Percentiles rank a stretch among this genome's conserved stretches.
These are phyloP conservation scores for Camponotus floridanus DNA, from an alignment of 1,140 invertebrate genomes.

Conservation along the genomic window DNA sequence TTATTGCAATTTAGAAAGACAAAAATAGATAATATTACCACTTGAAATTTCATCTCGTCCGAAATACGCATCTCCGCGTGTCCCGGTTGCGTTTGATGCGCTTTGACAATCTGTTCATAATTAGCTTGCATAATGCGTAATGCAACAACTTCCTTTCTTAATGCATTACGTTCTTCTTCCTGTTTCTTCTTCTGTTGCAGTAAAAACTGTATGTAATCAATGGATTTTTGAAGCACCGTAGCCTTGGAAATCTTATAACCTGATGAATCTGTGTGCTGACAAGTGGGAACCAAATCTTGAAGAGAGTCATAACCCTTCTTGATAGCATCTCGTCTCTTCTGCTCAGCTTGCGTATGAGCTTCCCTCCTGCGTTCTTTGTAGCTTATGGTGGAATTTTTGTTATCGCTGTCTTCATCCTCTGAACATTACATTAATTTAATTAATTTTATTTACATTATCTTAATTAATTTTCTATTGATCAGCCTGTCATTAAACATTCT, in stretches of 20 bases:
- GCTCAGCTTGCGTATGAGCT: slow-evolving; percentile 98
- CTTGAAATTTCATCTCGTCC: slow-evolving; percentile 98
- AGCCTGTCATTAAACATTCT: not conserved
- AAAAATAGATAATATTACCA: slow-evolving; percentile 88
- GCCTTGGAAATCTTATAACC: slow-evolving; percentile 98
- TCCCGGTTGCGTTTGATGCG: slow-evolving; percentile 96
- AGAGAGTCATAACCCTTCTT: slow-evolving; percentile 98
- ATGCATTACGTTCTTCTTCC: slow-evolving; percentile 95
- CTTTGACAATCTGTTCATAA: slow-evolving; percentile 98
- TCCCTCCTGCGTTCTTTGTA: slow-evolving; percentile 97
- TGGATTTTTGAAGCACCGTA: slow-evolving; percentile 96
- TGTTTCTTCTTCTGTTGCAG: slow-evolving; percentile 97
- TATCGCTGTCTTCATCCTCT: slow-evolving; percentile 97
- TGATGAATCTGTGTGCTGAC: slow-evolving; percentile 93
- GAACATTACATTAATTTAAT: slow-evolving; percentile 58
- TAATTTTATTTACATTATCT: too few species aligned
- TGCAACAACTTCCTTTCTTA: slow-evolving; percentile 98
- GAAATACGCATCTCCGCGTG: slow-evolving; percentile 95
- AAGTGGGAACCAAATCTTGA: slow-evolving; percentile 96
- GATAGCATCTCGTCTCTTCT: slow-evolving; percentile 98
- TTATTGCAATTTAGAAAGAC: slow-evolving; percentile 4
- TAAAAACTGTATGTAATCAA: slow-evolving; percentile 96
- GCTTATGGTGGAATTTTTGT: slow-evolving; percentile 92
- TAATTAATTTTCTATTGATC: not conserved
- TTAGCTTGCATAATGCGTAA: slow-evolving; percentile 97